phyloP scores from a whole-genome alignment of 2,888 invertebrate genomes.

The Pammene aurita region DNA sequence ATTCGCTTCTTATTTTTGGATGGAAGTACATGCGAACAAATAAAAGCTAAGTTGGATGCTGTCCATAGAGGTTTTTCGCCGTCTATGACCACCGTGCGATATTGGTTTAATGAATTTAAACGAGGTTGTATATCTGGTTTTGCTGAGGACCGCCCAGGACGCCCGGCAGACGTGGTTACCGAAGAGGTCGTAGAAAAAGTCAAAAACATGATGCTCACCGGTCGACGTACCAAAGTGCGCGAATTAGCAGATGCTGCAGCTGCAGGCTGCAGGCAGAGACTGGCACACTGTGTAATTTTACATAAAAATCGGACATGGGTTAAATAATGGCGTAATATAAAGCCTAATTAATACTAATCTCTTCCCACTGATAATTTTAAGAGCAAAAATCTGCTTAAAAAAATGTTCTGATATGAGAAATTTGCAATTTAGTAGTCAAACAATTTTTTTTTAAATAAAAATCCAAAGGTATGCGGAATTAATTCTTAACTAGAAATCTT shows the following conservation, averaged over 20 bases:
- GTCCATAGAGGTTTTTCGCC: background rate
- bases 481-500: too few relatives aligned
- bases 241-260: constrained; percentile 1
- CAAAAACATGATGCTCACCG: constrained; percentile 1
- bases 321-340: too few relatives aligned
- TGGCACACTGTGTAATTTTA: too few relatives aligned
- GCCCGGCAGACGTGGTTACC: background rate
- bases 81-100: background rate
- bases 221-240: background rate
- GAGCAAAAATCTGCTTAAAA: too few relatives aligned
- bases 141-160: background rate
- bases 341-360: too few relatives aligned
- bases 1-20: constrained; percentile 9
- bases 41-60: background rate
- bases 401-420: too few relatives aligned
- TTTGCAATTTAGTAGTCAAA: too few relatives aligned
- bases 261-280: too few relatives aligned
- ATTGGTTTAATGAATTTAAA: constrained; percentile 2
- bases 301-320: too few relatives aligned
- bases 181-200: background rate
- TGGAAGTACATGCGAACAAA: constrained; percentile 3
- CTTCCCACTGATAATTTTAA: too few relatives aligned
- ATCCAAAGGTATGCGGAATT: too few relatives aligned
- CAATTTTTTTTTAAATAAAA: too few relatives aligned
- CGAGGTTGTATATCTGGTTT: background rate